Evolutionary conservation across 2,888 invertebrate genomes (phyloP), one percentile per base, ranked within the genome.

Genomic region (Dione juno): DNA sequence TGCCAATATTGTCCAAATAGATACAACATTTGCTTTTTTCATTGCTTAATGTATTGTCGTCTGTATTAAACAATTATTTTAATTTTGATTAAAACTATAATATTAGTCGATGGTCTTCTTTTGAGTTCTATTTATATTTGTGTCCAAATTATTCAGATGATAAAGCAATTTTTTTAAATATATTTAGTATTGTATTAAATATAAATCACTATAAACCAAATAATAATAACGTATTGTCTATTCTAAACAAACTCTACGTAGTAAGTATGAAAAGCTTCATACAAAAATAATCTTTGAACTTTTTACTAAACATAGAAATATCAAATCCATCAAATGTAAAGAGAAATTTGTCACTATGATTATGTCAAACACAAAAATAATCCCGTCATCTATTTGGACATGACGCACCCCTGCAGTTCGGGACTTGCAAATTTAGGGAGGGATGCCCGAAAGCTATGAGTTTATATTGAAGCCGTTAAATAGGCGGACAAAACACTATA

Each of bases 361-460:
- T 92, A 93, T 92, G 92, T 92, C 92, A 93, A 92, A 92, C 88
- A 90, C 92, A 92, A 90, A 91, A 90, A 92, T 93, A 93, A 93
- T 92, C 92, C 92, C 88, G 89, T 91, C 92, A 92, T 92, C 88
- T 89, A 86, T 90, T 88, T 88, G 90, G 87, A 84, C 89, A 85
- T 83, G 88, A 84, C 88, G 82, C 89, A 86, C 91, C 90, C 91
- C 88, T 89, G 85, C 85, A 83, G 81, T 80, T 83, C 79, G 78
- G 81, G 82, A 88, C 86, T 89, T 90, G 91, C 88, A 89, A 92
- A 92, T 92, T 87, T 86, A 78, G 88, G 90, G 90, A 84, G 86
- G 81, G 78, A 68, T 67, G 70, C 75, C 73, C 65, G 73, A 77
- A 76, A 71, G 70, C 72, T 74, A 73, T 69, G 72, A 74, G 72